Evolutionary conservation across 1,140 invertebrate genomes (phyloP).

Genomic region (Trichoplusia ni): DNA sequence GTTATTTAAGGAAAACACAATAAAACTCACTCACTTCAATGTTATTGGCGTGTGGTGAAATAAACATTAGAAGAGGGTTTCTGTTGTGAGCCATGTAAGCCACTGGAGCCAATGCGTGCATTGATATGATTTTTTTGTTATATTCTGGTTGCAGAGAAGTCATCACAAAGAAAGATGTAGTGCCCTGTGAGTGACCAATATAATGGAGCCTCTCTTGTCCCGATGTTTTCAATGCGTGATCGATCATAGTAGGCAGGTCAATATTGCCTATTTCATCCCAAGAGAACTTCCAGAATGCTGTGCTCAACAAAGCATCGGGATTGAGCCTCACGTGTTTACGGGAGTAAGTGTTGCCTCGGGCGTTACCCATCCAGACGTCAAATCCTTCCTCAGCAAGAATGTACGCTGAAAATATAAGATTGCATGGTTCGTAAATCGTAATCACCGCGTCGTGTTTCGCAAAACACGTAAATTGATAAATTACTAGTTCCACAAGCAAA

Average conservation of each 20-base stretch:
- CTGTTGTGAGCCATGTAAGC: constrained; percentile 83
- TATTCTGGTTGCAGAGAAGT: constrained; percentile 84
- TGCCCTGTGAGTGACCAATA: constrained; percentile 88
- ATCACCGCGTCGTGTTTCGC: not conserved
- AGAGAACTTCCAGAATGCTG: constrained; percentile 89
- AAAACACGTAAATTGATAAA: not conserved
- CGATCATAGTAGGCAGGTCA: constrained; percentile 89
- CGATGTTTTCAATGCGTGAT: constrained; percentile 85
- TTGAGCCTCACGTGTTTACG: constrained; percentile 81
- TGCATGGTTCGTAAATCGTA: not conserved
- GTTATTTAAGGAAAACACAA: not conserved
- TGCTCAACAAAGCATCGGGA: constrained; percentile 79
- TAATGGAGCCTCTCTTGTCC: constrained; percentile 84
- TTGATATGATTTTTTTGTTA: constrained; percentile 84
- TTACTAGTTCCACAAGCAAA: not conserved
- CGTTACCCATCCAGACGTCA: constrained; percentile 90
- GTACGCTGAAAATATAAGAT: constrained; percentile 82
- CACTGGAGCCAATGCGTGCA: constrained; percentile 87
- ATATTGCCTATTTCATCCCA: constrained; percentile 90
- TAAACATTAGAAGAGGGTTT: constrained; percentile 74
- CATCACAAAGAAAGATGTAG: constrained; percentile 85
- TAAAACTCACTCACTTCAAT: constrained; percentile 64
- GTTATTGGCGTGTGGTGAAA: constrained; percentile 50
- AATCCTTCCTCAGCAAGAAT: constrained; percentile 87
- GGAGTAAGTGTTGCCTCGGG: constrained; percentile 86